phyloP scores from a whole-genome alignment of 2,888 invertebrate species.

The Nymphalis polychloros region DNA sequence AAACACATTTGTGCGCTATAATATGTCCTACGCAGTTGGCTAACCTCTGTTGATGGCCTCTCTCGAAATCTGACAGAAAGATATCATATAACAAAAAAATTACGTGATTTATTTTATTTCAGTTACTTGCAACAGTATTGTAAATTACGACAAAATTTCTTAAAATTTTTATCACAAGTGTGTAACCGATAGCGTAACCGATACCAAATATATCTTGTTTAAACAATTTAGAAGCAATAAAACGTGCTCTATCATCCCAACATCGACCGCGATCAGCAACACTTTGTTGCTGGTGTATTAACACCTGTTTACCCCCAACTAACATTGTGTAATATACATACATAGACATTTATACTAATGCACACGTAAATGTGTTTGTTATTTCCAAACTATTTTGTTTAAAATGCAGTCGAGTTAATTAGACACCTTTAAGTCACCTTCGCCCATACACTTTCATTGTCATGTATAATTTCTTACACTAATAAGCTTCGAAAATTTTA shows the following conservation, averaged over 20 bases:
- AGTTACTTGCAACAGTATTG: background rate
- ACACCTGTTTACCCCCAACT: slow-evolving; percentile 5
- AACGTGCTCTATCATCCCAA: slow-evolving; percentile 14
- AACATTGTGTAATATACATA: slow-evolving; percentile 1
- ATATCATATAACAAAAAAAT: background rate
- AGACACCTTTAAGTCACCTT: too few species aligned
- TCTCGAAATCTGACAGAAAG: too few species aligned
- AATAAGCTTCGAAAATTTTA: too few species aligned
- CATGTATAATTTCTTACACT: too few species aligned
- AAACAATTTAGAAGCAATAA: slow-evolving; percentile 12
- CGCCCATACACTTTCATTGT: too few species aligned
- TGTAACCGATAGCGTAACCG: slow-evolving; percentile 9
- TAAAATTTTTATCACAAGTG: slow-evolving; percentile 1
- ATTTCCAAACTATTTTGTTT: too few species aligned
- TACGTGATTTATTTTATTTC: background rate
- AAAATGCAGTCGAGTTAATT: too few species aligned
- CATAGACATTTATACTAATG: background rate
- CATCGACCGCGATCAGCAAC: background rate
- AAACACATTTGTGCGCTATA: too few species aligned
- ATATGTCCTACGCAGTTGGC: too few species aligned
- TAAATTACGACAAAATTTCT: background rate
- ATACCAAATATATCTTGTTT: slow-evolving; percentile 18
- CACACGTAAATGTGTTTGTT: too few species aligned
- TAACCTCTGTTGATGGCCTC: too few species aligned
- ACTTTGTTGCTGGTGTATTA: slow-evolving; percentile 5